A percentile compares a stretch with the other conserved stretches of the same genome.
phyloP scores from a whole-genome alignment of 92 coral and sea anemone species.

The Actinernus sp. region DNA sequence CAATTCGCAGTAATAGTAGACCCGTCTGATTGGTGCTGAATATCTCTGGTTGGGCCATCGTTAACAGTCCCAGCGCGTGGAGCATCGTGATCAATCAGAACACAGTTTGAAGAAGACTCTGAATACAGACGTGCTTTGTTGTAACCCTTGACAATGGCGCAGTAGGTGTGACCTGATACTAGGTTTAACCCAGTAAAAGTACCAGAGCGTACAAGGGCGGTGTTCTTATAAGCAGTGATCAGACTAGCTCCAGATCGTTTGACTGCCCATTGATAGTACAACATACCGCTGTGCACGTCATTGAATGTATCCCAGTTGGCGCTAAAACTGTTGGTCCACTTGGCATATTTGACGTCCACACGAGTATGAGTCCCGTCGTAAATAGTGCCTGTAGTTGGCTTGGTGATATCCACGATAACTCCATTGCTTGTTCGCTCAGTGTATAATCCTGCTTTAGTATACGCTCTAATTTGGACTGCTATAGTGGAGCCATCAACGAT shows the following conservation, averaged over 20 bases:
- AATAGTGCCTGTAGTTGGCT: conserved; percentile 70
- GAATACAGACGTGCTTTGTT: conserved; percentile 82
- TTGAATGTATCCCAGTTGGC: conserved; percentile 90
- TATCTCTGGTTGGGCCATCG: conserved; percentile 81
- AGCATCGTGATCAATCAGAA: conserved; percentile 88
- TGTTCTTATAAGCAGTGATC: conserved; percentile 59
- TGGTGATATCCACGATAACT: conserved; percentile 75
- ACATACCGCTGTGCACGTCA: conserved; percentile 86
- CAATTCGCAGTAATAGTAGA: conserved; percentile 80
- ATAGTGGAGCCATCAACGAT: conserved; percentile 72
- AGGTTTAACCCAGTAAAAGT: conserved; percentile 65
- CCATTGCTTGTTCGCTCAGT: conserved; percentile 88
- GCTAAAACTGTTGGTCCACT: conserved; percentile 81
- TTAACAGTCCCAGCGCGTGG: conserved; percentile 86
- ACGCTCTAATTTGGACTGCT: conserved; percentile 70
- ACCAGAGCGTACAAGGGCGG: conserved; percentile 54
- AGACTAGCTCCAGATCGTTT: conserved; percentile 54
- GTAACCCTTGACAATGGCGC: conserved; percentile 91
- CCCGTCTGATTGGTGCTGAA: conserved; percentile 86
- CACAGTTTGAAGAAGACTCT: conserved; percentile 85
- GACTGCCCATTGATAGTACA: conserved; percentile 81
- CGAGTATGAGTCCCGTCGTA: conserved; percentile 70
- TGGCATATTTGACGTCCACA: conserved; percentile 75
- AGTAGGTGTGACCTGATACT: conserved; percentile 83
- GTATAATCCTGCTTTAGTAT: conserved; percentile 90